Evolutionary conservation across 2,113 vertebrate species (phyloP).

Genomic region (Actinemys pallida): DNA sequence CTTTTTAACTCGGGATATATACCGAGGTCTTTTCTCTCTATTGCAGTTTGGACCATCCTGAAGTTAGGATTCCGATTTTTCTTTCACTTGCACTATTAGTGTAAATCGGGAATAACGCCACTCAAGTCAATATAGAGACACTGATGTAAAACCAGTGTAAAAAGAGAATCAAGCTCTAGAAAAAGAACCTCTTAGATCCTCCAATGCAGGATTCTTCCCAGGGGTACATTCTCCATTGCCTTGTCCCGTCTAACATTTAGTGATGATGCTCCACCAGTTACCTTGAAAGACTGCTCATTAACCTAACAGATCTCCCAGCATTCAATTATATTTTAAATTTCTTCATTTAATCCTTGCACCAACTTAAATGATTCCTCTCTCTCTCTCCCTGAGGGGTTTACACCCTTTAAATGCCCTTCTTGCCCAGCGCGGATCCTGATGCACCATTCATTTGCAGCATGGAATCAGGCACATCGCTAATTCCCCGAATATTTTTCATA

Average conservation of each 20-base stretch:
- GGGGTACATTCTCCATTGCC: neutral
- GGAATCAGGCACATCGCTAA: slow-evolving; percentile 61
- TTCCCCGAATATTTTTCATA: slow-evolving; percentile 52
- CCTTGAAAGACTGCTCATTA: neutral
- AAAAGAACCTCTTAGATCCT: neutral
- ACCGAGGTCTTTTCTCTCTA: neutral
- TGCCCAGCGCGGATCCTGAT: slow-evolving; percentile 22
- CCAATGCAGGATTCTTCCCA: neutral
- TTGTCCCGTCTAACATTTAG: neutral
- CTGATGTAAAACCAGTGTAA: neutral
- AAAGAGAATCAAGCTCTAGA: neutral
- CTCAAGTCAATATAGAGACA: neutral
- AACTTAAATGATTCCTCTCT: slow-evolving; percentile 11
- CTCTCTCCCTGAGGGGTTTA: neutral
- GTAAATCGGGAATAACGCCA: neutral
- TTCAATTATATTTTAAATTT: neutral
- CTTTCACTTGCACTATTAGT: neutral
- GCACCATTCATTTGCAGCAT: slow-evolving; percentile 51
- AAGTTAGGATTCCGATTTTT: neutral
- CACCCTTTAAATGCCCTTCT: slow-evolving; percentile 55
- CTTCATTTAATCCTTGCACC: slow-evolving; percentile 10
- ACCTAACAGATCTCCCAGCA: neutral
- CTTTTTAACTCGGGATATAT: neutral
- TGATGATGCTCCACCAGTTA: neutral
- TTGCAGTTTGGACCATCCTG: neutral